Evolutionary conservation across 2,113 vertebrate species (phyloP).

Genomic region (Solea solea): DNA sequence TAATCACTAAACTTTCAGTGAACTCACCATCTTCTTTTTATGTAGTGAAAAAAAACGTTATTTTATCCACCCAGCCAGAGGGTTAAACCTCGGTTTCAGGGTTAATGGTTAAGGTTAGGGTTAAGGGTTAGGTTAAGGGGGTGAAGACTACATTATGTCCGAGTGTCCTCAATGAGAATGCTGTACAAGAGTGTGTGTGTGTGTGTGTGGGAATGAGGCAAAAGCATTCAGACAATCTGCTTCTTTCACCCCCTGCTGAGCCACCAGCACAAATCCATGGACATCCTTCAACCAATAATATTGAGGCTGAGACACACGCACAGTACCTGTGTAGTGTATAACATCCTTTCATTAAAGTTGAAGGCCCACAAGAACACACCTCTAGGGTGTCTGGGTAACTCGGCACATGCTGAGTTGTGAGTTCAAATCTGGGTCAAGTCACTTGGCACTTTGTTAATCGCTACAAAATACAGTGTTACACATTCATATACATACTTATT

Average conservation of each 20-base stretch:
- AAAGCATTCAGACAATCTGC: conserved; percentile 53
- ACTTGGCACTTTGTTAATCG: background rate
- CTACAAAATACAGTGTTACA: background rate
- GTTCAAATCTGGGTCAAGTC: conserved; percentile 11
- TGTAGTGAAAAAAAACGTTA: background rate
- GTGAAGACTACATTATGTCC: conserved; percentile 57
- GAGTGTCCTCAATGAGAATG: conserved; percentile 34
- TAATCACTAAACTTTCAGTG: conserved; percentile 13
- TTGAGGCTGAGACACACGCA: conserved; percentile 11
- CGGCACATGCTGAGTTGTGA: background rate
- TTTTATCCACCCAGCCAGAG: no score
- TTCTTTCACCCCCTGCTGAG: conserved; percentile 51
- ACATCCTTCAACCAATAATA: conserved; percentile 29
- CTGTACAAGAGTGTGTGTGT: background rate
- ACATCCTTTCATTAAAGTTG: conserved; percentile 14
- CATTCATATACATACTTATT: background rate
- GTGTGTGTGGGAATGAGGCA: conserved; percentile 11
- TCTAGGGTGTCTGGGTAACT: conserved; percentile 11
- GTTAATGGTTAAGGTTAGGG: no score
- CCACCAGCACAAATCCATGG: conserved; percentile 57
- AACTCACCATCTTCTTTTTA: conserved; percentile 3
- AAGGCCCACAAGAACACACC: background rate
- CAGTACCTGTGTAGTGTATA: background rate
- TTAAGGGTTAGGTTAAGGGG: no score
- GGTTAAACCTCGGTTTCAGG: no score